Conservation (phyloP, 2,888 invertebrate genomes). For the Eristalinus sepulchralis region DNA sequence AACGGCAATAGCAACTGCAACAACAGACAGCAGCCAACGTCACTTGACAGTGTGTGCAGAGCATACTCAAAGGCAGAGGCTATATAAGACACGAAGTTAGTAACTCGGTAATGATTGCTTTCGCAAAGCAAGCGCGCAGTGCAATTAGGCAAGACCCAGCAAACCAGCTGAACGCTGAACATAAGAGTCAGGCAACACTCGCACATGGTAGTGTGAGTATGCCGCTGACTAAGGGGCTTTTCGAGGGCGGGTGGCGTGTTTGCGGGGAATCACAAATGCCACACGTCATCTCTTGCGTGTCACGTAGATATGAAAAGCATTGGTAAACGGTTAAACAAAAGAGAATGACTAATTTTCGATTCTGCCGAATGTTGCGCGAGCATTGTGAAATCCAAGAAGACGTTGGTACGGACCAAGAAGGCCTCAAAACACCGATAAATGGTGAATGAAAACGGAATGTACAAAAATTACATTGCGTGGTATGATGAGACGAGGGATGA, state of each 20-base stretch:
- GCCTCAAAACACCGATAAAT: background rate
- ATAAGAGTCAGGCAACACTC: background rate
- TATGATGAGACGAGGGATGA: background rate
- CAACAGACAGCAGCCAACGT: background rate
- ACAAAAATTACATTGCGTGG: conserved; percentile 2
- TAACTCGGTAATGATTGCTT: conserved; percentile 35
- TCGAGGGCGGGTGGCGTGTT: background rate
- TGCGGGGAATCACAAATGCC: conserved; percentile 25
- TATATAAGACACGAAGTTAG: conserved; percentile 8
- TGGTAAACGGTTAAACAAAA: conserved; percentile 53
- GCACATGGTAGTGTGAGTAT: background rate
- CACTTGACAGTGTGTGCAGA: background rate
- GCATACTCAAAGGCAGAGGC: conserved; percentile 12
- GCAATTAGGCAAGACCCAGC: conserved; percentile 45
- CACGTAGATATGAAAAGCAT: conserved; percentile 53
- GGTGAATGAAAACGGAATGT: background rate
- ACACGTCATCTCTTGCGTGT: conserved; percentile 60
- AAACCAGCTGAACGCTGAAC: background rate
- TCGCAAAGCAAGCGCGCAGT: conserved; percentile 51
- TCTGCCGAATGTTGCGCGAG: conserved; percentile 64
- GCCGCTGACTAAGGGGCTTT: background rate
- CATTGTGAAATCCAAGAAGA: conserved; percentile 56
- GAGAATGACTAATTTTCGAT: conserved; percentile 64
- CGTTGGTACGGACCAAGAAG: conserved; percentile 17
- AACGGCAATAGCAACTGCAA: conserved; percentile 19